Evolutionary conservation across 1,140 invertebrate genomes (phyloP).

Genomic region (Drosophila ironensis): DNA sequence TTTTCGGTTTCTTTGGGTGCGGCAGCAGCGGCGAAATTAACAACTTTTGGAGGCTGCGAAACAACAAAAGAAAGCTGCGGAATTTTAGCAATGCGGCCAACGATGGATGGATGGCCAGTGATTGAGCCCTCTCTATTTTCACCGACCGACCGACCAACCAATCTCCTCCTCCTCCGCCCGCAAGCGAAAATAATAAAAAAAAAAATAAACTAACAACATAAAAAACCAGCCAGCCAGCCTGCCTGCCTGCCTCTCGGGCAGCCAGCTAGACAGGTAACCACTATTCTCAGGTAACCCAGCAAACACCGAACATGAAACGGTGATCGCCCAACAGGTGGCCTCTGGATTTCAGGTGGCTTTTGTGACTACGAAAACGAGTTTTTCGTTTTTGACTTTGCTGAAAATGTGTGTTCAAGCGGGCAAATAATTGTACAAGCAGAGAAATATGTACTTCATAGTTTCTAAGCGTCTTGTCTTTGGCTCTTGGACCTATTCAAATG

Average conservation of each 20-base stretch:
- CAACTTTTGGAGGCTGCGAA: constrained; percentile 53
- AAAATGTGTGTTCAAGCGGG: no score
- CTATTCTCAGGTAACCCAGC: neutral
- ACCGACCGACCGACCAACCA: no score
- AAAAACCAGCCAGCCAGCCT: no score
- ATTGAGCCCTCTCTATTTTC: constrained; percentile 12
- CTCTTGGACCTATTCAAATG: neutral
- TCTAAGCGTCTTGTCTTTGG: neutral
- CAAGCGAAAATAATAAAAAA: no score
- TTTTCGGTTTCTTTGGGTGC: constrained; percentile 27
- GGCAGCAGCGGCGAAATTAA: constrained; percentile 43
- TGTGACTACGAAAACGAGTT: constrained; percentile 20
- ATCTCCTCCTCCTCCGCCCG: no score
- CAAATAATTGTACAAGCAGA: no score
- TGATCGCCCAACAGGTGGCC: constrained; percentile 34
- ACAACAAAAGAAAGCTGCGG: constrained; percentile 71
- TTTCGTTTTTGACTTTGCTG: no score
- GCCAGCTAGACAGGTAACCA: constrained; percentile 40
- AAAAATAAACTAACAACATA: neutral
- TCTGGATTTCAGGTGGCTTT: constrained; percentile 20
- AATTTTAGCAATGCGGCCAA: constrained; percentile 75
- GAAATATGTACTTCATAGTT: no score
- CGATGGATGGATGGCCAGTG: constrained; percentile 58
- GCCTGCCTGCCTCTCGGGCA: no score
- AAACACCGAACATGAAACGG: no score